Evolutionary conservation across 2,888 invertebrate genomes (phyloP).

Genomic region (Brachyopa scutellaris): DNA sequence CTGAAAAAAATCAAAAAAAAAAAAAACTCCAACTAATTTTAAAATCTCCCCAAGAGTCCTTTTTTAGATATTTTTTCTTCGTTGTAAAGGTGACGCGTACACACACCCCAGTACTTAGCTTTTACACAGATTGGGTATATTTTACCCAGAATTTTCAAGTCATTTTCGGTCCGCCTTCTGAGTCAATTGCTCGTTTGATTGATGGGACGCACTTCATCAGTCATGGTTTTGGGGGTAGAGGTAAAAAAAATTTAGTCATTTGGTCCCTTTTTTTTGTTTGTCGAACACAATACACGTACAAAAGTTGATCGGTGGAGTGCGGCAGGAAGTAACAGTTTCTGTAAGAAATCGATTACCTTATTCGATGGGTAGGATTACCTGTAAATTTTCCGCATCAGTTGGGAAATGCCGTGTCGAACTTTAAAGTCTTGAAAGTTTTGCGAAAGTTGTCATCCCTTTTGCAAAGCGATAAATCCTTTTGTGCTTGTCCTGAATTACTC

Average conservation of each 20-base stretch:
- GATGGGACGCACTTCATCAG: constrained; percentile 23
- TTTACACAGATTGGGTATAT: constrained; percentile 4
- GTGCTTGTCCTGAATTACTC: background rate
- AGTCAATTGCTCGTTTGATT: constrained; percentile 53
- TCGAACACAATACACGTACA: too few species aligned
- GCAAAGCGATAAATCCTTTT: constrained; percentile 25
- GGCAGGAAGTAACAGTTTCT: too few species aligned
- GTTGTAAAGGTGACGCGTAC: background rate
- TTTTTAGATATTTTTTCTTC: background rate
- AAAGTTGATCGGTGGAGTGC: too few species aligned
- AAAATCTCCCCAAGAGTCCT: too few species aligned
- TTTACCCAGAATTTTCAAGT: constrained; percentile 8
- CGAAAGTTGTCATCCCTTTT: background rate
- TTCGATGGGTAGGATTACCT: too few species aligned
- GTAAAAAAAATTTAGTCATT: background rate
- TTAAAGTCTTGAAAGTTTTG: background rate
- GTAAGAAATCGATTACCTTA: too few species aligned
- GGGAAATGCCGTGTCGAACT: too few species aligned
- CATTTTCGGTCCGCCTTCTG: constrained; percentile 26
- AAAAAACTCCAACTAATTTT: too few species aligned
- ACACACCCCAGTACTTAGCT: constrained; percentile 1
- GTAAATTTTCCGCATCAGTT: too few species aligned
- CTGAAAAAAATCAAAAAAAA: too few species aligned
- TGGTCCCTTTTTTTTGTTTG: background rate
- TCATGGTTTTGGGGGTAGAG: too few species aligned